Percentiles rank a stretch among this genome's conserved stretches.
Evolutionary conservation across 1,140 invertebrate species (phyloP).

Genomic region (Cherax quadricarinatus): DNA sequence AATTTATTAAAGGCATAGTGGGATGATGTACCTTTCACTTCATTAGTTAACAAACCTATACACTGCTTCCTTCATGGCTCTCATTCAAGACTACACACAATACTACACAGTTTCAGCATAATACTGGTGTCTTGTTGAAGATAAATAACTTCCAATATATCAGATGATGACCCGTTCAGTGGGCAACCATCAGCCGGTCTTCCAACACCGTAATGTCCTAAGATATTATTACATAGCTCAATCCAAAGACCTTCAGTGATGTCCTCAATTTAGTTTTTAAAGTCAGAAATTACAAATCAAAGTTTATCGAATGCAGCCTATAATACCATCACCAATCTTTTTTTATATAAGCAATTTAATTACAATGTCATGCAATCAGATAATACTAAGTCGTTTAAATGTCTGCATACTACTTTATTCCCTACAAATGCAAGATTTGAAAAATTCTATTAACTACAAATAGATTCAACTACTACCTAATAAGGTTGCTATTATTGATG

Average conservation of each 20-base stretch:
- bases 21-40: background rate
- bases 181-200: too few species aligned
- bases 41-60: background rate
- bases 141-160: too few species aligned
- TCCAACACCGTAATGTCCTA: too few species aligned
- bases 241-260: too few species aligned
- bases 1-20: background rate
- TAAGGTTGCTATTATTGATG: conserved; percentile 49
- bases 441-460: conserved; percentile 62
- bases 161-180: too few species aligned
- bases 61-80: background rate
- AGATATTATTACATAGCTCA: too few species aligned
- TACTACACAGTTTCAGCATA: background rate
- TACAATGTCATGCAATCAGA: conserved; percentile 58
- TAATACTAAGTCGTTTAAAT: conserved; percentile 49
- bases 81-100: background rate
- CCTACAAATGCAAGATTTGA: conserved; percentile 66
- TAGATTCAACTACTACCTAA: conserved; percentile 49
- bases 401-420: conserved; percentile 29
- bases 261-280: background rate
- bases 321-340: conserved; percentile 17
- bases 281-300: background rate
- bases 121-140: too few species aligned
- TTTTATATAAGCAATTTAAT: background rate
- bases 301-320: background rate